Evolutionary conservation across 2,113 vertebrate species (phyloP).

Genomic region (Coptodon rendalli): DNA sequence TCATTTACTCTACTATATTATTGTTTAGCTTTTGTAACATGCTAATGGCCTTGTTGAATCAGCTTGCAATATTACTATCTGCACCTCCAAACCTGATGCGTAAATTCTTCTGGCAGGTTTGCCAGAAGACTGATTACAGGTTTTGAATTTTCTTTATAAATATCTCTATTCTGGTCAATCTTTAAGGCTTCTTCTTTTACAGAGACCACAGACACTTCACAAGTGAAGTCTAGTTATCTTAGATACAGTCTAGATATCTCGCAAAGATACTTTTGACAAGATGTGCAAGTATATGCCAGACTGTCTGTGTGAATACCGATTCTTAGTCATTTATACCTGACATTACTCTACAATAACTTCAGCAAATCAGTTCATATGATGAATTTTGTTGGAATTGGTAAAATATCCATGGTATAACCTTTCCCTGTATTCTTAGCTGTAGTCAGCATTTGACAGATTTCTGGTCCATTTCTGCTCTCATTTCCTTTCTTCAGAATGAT

Average conservation of each 20-base stretch:
- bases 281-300: not conserved
- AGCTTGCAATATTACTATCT: not conserved
- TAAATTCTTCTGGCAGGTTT: not conserved
- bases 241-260: not conserved
- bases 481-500: not conserved
- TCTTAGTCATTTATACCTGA: not conserved
- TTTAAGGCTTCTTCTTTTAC: not conserved
- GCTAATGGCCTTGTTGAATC: not conserved
- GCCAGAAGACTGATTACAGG: not conserved
- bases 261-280: not conserved
- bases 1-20: not conserved
- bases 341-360: not conserved
- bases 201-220: not conserved
- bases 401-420: not conserved
- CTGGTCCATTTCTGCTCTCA: not conserved
- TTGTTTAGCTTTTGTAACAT: not conserved
- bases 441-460: not conserved
- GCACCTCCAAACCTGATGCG: not conserved
- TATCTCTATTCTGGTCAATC: not conserved
- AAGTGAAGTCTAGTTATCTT: not conserved
- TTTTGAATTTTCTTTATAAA: not conserved
- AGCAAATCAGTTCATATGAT: not conserved
- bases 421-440: not conserved
- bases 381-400: not conserved
- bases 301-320: not conserved